Evolutionary conservation across 2,113 vertebrate genomes (phyloP), one percentile per base, ranked within the genome.

Genomic region (Entomyzon cyanotis): DNA sequence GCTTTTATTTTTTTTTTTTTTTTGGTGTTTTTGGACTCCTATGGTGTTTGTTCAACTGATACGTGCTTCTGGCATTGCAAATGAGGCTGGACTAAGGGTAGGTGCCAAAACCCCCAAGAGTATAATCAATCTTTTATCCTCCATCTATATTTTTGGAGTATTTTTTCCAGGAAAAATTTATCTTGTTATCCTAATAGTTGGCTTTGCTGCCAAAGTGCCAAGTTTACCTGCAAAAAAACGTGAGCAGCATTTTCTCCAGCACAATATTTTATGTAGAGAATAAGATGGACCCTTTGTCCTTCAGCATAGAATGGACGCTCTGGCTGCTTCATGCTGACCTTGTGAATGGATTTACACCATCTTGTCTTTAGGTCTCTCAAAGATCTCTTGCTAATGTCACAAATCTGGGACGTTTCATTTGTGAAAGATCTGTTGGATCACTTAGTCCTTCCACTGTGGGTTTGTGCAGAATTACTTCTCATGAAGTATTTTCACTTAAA

Each of bases 121-220:
- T 86, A 44, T 75, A 50, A 83, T 91, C 59, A 86, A 15, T 91
- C 67, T 93, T 94, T 70, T 55, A 73, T 46, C 19, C 27, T 73
- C 23, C 59, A n/a, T 94, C 84, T 89, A 23, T 89, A 47, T 83
- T 91, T 86, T 84, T 19, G 28, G 28, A 47, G 27, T 70, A 33
- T 62, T 90, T 95, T 96, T 84, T 58, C 23, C 4, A 44, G 77
- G 62, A 76, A 95, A 94, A 94, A 78, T n/a, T 50, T 42, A 77
- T 76, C 33, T 80, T 78, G 14, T 69, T 94, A 41, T 79, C 23
- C 28, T 68, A 70, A 59, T 79, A 69, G 46, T 9, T 91, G 37
- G 10, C 12, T 87, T 82, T 89, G 14, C 67, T 91, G 86, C 47
- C 64, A 67, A 59, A 59, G 55, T 79, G 55, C 18, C 31, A 52